Percentiles rank a stretch among this genome's conserved stretches.
phyloP scores from a whole-genome alignment of 2,888 invertebrate genomes.

The Scotopteryx bipunctaria region DNA sequence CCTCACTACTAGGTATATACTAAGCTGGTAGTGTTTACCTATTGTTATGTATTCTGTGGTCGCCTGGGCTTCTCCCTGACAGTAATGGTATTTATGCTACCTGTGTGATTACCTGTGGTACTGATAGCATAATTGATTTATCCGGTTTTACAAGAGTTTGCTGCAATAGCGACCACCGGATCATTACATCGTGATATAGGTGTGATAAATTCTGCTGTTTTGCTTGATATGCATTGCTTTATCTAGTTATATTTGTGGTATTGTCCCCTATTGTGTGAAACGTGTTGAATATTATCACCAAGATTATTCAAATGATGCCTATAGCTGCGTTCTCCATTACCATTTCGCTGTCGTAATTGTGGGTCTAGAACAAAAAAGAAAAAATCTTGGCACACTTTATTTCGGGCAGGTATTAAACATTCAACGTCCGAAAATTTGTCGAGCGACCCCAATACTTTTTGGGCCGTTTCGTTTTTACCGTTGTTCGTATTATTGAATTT shows the following conservation, averaged over 20 bases:
- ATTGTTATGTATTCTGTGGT: conserved; percentile 6
- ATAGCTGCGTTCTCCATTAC: background rate
- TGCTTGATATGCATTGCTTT: too few relatives aligned
- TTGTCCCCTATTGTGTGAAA: too few relatives aligned
- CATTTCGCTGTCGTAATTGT: background rate
- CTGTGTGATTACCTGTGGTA: conserved; percentile 2
- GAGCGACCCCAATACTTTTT: conserved; percentile 40
- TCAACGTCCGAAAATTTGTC: conserved; percentile 29
- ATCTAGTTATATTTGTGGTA: too few relatives aligned
- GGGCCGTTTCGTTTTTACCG: conserved; percentile 44
- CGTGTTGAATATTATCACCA: too few relatives aligned
- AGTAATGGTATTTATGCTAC: conserved; percentile 16
- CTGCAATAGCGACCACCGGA: background rate
- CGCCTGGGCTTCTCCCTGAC: background rate
- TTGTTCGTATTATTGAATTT: conserved; percentile 53
- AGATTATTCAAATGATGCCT: too few relatives aligned
- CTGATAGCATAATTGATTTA: conserved; percentile 4
- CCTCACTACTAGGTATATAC: too few relatives aligned
- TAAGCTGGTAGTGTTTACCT: conserved; percentile 4
- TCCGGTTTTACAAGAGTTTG: background rate
- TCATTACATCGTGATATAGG: too few relatives aligned
- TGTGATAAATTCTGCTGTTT: too few relatives aligned
- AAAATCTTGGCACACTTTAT: conserved; percentile 10
- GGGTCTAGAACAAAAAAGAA: background rate
- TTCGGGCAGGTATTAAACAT: conserved; percentile 27